phyloP scores from a whole-genome alignment of 2,797 vertebrate species.

The Neosalanx taihuensis region DNA sequence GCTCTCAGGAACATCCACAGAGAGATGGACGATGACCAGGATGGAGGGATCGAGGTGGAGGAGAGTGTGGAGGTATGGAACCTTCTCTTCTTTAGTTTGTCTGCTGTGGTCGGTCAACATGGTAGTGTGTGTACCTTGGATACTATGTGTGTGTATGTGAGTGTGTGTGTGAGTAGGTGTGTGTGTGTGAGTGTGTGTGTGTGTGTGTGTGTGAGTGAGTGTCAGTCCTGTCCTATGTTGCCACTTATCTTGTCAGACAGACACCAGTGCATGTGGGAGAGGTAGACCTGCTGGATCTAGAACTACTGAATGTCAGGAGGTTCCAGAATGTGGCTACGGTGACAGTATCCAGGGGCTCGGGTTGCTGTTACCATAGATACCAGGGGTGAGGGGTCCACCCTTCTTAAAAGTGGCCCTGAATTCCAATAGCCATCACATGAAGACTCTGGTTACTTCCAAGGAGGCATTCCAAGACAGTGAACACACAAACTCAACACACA shows the following conservation, averaged over 20 bases:
- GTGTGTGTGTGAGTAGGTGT: constrained; percentile 22
- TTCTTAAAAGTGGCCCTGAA: constrained; percentile 45
- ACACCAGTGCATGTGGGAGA: neutral
- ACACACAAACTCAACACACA: constrained; percentile 20
- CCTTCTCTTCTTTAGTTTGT: neutral
- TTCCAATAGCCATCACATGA: constrained; percentile 64
- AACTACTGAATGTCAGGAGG: constrained; percentile 34
- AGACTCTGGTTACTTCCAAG: constrained; percentile 60
- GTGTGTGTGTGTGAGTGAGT: neutral
- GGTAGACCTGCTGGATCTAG: constrained; percentile 12
- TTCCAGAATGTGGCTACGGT: constrained; percentile 47
- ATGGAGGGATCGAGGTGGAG: constrained; percentile 78
- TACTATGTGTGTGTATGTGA: neutral
- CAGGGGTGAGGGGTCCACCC: constrained; percentile 36
- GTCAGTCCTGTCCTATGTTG: neutral
- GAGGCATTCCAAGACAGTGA: constrained; percentile 59
- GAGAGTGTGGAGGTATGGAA: constrained; percentile 75
- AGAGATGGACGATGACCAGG: constrained; percentile 79
- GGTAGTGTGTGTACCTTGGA: neutral
- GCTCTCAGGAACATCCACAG: constrained; percentile 90
- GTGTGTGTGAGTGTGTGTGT: constrained; percentile 16
- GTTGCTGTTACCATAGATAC: constrained; percentile 63
- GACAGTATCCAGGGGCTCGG: constrained; percentile 55
- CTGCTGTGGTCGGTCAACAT: constrained; percentile 1
- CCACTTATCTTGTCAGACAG: no score